Percentiles rank a stretch among this genome's conserved stretches.
Evolutionary conservation across 30 jellyfish, hydroid and myxozoan species (phyloP).

Genomic region (Euphysa ruthae): DNA sequence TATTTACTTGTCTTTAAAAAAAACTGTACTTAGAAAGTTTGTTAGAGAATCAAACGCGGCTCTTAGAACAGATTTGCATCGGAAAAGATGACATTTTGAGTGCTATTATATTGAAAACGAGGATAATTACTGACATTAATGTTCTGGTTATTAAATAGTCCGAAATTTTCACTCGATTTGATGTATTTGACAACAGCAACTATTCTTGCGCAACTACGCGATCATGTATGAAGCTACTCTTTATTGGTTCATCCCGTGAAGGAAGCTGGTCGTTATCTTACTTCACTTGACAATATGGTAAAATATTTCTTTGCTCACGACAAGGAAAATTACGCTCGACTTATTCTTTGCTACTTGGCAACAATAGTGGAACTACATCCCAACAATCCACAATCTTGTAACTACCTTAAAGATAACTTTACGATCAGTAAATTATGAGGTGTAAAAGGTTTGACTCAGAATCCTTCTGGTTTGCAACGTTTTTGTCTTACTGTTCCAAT

Average conservation of each 20-base stretch:
- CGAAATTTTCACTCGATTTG: no score
- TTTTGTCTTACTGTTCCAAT: conserved; percentile 12
- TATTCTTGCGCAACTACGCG: no score
- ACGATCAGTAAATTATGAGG: conserved; percentile 3
- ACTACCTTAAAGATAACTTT: conserved; percentile 3
- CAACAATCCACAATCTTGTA: conserved; percentile 1
- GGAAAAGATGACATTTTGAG: conserved; percentile 9
- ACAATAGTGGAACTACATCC: conserved; percentile 14
- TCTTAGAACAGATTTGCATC: not conserved
- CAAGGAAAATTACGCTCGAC: not conserved
- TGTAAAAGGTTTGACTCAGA: conserved; percentile 7
- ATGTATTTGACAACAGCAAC: no score
- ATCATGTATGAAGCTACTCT: no score
- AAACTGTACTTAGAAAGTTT: not conserved
- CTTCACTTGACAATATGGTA: conserved; percentile 1
- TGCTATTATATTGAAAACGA: no score
- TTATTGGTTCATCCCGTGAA: no score
- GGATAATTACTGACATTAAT: no score
- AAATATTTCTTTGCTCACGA: not conserved
- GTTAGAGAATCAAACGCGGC: not conserved
- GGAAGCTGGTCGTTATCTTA: conserved; percentile 6
- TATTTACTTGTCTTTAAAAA: not conserved
- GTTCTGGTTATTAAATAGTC: no score
- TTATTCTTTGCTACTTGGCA: not conserved
- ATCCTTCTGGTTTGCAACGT: no score